Evolutionary conservation across 2,888 invertebrate species (phyloP), one percentile per base, ranked within the genome.

Genomic region (Eugnorisma glareosa): DNA sequence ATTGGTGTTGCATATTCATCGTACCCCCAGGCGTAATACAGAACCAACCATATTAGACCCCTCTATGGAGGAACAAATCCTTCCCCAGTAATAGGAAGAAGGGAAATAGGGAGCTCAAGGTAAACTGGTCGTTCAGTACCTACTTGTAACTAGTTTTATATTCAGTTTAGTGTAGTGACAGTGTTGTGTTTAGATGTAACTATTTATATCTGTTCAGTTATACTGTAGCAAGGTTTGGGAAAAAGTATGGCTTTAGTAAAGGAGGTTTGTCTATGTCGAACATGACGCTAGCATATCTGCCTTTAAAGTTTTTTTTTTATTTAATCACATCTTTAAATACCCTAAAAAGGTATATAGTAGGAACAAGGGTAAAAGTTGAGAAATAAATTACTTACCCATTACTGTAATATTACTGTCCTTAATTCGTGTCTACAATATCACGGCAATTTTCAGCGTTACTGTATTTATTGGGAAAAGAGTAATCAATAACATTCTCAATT

Each of bases 1-100:
- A 96, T 95, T 94, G 93, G 92, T 92, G 91, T 93, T 96, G 95
- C 96, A 96, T 96, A 96, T 96, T 96, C 96, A 96, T 94, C 91
- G 92, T 92, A 93, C 92, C 95, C 93, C 87, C 87, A 81, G 93
- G 94, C 94, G 88, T 89, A 90, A 86, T 86, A 82, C 79, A 73
- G 77, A 81, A 72, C 95, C 93, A 93, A 67, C 83, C 64, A 84
- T 85, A 35, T 72, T 28, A 86, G 92, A 93, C 74, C 91, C 75
- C 79, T 89, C 76, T 61, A 68, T 73, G 70, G 48, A 81, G 43
- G 48, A 73, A 73, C 59, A 31, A 74, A 80, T 57, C 59, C 67
- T 74, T 67, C 24, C 35, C 59, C 8, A 18, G 48, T 35, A 8
- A 67, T 54, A 73, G 75, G 73, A 51, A 78, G 51, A n/a, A 81